Conservation (phyloP, 2,113 vertebrate species). For the Dasyornis broadbenti region DNA sequence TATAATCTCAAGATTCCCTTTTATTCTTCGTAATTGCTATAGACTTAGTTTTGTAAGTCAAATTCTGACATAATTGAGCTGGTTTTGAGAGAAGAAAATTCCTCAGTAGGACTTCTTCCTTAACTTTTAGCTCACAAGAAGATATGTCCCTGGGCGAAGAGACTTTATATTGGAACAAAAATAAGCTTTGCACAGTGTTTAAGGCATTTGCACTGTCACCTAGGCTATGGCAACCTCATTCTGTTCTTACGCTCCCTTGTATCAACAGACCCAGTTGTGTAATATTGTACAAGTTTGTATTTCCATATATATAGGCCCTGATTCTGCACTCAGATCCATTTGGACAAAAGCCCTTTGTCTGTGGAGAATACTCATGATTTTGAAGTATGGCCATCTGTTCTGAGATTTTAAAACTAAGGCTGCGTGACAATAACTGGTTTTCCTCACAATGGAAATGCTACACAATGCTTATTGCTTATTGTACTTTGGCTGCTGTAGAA, state of each 20-base stretch:
- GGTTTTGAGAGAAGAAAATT: neutral
- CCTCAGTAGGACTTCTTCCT: neutral
- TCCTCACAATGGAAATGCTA: neutral
- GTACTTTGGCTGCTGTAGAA: neutral
- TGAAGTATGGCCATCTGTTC: slow-evolving; percentile 36
- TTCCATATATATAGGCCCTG: slow-evolving; percentile 45
- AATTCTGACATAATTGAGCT: neutral
- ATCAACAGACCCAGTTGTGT: neutral
- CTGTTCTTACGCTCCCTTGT: neutral
- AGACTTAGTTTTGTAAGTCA: neutral
- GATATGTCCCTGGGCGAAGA: neutral
- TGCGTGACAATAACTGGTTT: neutral
- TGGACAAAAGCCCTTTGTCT: slow-evolving; percentile 53
- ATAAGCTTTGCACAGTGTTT: neutral
- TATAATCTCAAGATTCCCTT: neutral
- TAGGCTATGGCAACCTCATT: neutral
- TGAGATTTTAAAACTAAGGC: slow-evolving; percentile 25
- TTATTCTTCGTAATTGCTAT: neutral
- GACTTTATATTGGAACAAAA: neutral
- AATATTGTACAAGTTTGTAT: slow-evolving; percentile 13
- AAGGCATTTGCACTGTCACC: neutral
- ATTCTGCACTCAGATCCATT: slow-evolving; percentile 35
- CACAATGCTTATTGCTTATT: slow-evolving; percentile 17
- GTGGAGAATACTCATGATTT: slow-evolving; percentile 46
- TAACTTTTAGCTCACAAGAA: neutral